Conservation (phyloP, 2,797 vertebrate species). For the Anas bahamensis region DNA sequence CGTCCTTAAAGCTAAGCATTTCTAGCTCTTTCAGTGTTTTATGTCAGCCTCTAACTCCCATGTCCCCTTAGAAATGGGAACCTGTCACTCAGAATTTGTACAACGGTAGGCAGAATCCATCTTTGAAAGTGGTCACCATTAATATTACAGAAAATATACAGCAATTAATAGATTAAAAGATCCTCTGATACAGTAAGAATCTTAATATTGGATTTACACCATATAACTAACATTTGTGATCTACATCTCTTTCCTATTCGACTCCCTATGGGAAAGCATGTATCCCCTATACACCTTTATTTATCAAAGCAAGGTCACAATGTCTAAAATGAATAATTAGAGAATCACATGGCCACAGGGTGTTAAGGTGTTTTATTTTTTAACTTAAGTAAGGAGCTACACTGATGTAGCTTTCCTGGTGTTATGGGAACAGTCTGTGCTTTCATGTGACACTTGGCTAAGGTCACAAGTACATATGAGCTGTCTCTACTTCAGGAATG, state of each 20-base stretch:
- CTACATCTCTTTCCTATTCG: not conserved
- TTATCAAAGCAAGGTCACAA: not conserved
- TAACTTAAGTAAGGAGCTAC: not conserved
- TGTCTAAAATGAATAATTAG: not conserved
- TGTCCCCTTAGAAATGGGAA: not conserved
- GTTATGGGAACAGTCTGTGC: not conserved
- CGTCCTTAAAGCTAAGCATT: not conserved
- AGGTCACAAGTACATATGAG: not conserved
- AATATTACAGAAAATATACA: no score
- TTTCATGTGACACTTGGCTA: slow-evolving; percentile 9
- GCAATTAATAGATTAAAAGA: no score
- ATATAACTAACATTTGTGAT: not conserved
- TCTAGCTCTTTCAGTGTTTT: not conserved
- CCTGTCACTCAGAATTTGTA: not conserved
- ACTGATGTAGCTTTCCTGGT: not conserved
- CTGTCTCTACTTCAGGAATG: not conserved
- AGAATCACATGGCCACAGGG: not conserved
- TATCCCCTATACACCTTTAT: not conserved
- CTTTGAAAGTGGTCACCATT: not conserved
- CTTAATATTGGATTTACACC: not conserved
- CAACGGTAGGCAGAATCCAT: not conserved
- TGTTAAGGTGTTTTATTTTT: slow-evolving; percentile 18
- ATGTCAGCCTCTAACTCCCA: not conserved
- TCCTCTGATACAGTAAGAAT: no score
- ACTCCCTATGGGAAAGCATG: accelerated